Base-by-base conservation (phyloP, 2,113 vertebrate species). In the Origma solitaria region DNA sequence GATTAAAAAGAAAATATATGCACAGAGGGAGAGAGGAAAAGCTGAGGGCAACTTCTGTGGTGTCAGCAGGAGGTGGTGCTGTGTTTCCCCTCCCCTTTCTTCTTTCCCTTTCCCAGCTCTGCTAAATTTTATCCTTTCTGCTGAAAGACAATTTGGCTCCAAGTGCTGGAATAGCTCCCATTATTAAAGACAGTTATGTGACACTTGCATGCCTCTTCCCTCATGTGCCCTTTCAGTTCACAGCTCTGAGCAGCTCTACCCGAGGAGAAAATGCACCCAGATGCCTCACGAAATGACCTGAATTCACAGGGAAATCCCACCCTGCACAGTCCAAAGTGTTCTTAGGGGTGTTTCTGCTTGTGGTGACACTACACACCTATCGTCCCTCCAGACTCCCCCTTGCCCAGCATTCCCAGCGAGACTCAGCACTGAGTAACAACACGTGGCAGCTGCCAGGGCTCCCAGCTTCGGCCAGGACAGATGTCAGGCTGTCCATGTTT, bases 1-100 rank as follows among this genome's bases (percentile, higher is more conserved):
- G 94, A 95, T 93, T 90, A 88, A 92, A 94, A 94, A 71, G 50
- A 95, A 94, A 91, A 94, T 84, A 93, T 73, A 94, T 75, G 81
- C 80, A 77, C 73, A 84, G 65, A 82, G 86, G 69, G 86, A 78
- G 62, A 79, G 90, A 65, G 68, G 51, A 71, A 92, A 88, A 94
- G 92, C 90, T 11, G 69, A 80, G 85, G 80, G 87, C 90, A 95
- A 92, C 92, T 95, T 88, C 51, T 68, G 76, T 56, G 82, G 88
- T 92, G 85, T 88, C 91, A 92, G 96, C 91, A 82, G 95, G 95
- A 92, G 89, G 85, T 92, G 75, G 94, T 95, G 93, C 94, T 96
- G 87, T 89, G 88, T 93, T 93, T 95, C 76, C 85, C 94, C 90
- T 96, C 92, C 89, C 92, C 82, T 95, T 90, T 95, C 44, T 88